A percentile compares a stretch with the other conserved stretches of the same genome.
Evolutionary conservation across 2,888 invertebrate species (phyloP).

Genomic region (Gisinianus flammeolus): DNA sequence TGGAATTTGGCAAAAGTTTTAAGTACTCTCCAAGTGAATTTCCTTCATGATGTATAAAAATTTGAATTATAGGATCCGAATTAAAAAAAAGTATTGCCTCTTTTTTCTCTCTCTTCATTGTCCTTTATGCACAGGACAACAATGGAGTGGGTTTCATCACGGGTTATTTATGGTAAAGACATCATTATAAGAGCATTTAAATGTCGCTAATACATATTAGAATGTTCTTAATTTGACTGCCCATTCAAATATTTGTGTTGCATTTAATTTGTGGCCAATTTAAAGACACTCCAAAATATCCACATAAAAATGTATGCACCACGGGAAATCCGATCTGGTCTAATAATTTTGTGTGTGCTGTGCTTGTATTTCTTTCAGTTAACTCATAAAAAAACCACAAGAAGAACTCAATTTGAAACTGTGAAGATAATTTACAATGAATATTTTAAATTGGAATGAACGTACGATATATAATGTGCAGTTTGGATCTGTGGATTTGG

Average conservation of each 20-base stretch:
- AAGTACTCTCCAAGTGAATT: neutral
- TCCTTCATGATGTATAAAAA: neutral
- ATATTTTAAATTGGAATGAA: neutral
- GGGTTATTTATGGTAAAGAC: too few relatives aligned
- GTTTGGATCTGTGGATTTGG: too few relatives aligned
- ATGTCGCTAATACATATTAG: neutral
- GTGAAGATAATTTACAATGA: neutral
- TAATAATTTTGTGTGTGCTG: neutral
- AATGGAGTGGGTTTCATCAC: too few relatives aligned
- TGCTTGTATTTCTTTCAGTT: neutral
- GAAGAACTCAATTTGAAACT: neutral
- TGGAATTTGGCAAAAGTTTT: neutral
- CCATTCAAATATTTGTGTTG: neutral
- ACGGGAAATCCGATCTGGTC: neutral
- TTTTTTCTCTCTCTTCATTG: neutral
- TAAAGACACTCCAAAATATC: neutral
- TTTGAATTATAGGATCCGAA: neutral
- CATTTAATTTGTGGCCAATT: neutral
- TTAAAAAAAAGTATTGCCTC: too few relatives aligned
- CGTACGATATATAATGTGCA: neutral
- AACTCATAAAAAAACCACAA: neutral
- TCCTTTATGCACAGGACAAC: too few relatives aligned
- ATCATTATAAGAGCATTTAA: too few relatives aligned
- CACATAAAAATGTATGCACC: neutral
- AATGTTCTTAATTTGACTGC: neutral